Conservation (phyloP, 2,888 invertebrate genomes). For the Lepidocyrtoides sp. region DNA sequence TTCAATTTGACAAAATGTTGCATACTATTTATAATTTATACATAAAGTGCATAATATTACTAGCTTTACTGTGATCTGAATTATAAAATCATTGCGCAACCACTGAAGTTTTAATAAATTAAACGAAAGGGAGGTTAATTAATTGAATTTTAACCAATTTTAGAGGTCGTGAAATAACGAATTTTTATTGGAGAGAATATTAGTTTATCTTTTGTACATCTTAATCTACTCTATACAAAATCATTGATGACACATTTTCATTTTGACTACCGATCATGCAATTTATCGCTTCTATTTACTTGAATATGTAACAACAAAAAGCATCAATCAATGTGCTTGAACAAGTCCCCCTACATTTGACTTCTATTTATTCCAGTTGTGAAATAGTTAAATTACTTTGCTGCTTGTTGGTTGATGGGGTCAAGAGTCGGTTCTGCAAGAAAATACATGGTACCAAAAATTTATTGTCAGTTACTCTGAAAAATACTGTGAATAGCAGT, state of each 20-base stretch:
- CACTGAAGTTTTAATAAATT: too few species aligned
- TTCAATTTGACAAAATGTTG: too few species aligned
- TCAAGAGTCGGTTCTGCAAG: conserved; percentile 76
- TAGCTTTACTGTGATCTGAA: too few species aligned
- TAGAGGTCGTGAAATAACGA: background rate
- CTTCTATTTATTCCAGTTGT: background rate
- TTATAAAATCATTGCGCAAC: too few species aligned
- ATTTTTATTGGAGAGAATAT: background rate
- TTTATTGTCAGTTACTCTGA: too few species aligned
- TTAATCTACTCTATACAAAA: conserved; percentile 27
- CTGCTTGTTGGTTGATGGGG: conserved; percentile 77
- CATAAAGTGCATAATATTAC: too few species aligned
- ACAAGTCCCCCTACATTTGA: conserved; percentile 47
- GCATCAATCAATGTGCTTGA: background rate
- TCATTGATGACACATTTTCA: conserved; percentile 25
- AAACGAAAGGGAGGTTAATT: too few species aligned
- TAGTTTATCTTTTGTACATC: conserved; percentile 34
- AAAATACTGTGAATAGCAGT: background rate
- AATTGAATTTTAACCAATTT: too few species aligned
- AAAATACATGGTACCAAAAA: background rate
- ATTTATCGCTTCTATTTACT: background rate
- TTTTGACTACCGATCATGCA: conserved; percentile 18
- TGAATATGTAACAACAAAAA: conserved; percentile 2
- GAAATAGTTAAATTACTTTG: conserved; percentile 65
- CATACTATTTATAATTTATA: too few species aligned